Conservation (phyloP, 2,888 invertebrate genomes). For the Orchestes rusci region DNA sequence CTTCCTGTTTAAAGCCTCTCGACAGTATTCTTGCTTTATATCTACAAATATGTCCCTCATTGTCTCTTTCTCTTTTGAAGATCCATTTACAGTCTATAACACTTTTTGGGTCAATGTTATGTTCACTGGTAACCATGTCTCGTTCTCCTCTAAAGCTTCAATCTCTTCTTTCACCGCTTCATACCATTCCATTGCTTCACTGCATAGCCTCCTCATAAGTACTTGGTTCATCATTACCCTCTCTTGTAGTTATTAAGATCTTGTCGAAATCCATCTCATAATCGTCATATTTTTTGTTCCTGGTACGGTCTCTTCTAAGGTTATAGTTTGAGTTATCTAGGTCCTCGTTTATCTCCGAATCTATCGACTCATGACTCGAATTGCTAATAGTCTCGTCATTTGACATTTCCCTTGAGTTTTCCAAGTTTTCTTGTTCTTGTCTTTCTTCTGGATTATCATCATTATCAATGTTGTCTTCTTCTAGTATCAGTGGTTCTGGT, state of each 20-base stretch:
- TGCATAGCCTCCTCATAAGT: constrained; percentile 5
- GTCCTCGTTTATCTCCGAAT: no score
- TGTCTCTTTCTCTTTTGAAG: background rate
- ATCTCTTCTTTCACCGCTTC: constrained; percentile 4
- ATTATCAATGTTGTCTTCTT: constrained; percentile 10
- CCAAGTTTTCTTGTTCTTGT: no score
- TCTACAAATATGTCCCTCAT: background rate
- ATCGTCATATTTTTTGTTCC: no score
- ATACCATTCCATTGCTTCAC: constrained; percentile 4
- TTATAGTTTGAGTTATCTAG: no score
- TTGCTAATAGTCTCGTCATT: no score
- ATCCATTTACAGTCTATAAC: constrained; percentile 4
- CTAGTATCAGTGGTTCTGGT: background rate
- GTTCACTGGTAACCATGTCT: background rate
- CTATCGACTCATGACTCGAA: no score
- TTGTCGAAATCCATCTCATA: no score
- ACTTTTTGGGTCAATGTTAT: background rate
- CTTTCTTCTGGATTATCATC: no score
- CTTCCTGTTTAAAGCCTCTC: constrained; percentile 14
- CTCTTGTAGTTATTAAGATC: constrained; percentile 25
- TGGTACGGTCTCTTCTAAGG: no score
- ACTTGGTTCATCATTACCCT: background rate
- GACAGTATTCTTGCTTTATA: constrained; percentile 24
- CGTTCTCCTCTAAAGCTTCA: constrained; percentile 1
- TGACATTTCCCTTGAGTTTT: no score